Conservation (phyloP, 2,888 invertebrate species). For the Diplazon laetatorius region DNA sequence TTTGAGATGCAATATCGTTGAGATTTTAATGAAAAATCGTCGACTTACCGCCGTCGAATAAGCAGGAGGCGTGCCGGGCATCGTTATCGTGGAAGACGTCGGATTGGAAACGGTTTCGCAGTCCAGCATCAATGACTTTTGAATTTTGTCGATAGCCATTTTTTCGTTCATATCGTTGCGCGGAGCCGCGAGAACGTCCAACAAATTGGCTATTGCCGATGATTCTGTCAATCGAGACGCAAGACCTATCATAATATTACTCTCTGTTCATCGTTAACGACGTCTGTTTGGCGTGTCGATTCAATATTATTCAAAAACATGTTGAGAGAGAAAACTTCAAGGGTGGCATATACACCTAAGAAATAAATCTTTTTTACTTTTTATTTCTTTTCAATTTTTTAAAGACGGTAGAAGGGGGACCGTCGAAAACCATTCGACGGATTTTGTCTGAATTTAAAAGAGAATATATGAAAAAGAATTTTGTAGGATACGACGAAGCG, state of each 20-base stretch:
- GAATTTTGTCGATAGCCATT: constrained; percentile 94
- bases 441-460: too few species aligned
- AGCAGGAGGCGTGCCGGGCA: constrained; percentile 86
- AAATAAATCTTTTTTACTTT: too few species aligned
- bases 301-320: too few species aligned
- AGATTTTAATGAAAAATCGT: not conserved
- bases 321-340: too few species aligned
- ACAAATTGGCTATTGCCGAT: constrained; percentile 81
- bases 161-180: constrained; percentile 86
- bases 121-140: constrained; percentile 92
- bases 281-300: not conserved
- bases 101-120: constrained; percentile 88
- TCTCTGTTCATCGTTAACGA: constrained; percentile 26
- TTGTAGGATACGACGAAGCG: too few species aligned
- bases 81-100: constrained; percentile 84
- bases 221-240: constrained; percentile 72
- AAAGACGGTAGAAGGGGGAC: too few species aligned
- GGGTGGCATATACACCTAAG: too few species aligned
- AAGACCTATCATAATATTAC: constrained; percentile 60
- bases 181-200: constrained; percentile 82
- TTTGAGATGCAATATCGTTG: not conserved
- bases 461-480: too few species aligned
- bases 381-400: too few species aligned
- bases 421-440: too few species aligned
- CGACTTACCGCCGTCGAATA: constrained; percentile 85